Conservation (phyloP, 2,888 invertebrate species). For the Hanleya hanleyi region DNA sequence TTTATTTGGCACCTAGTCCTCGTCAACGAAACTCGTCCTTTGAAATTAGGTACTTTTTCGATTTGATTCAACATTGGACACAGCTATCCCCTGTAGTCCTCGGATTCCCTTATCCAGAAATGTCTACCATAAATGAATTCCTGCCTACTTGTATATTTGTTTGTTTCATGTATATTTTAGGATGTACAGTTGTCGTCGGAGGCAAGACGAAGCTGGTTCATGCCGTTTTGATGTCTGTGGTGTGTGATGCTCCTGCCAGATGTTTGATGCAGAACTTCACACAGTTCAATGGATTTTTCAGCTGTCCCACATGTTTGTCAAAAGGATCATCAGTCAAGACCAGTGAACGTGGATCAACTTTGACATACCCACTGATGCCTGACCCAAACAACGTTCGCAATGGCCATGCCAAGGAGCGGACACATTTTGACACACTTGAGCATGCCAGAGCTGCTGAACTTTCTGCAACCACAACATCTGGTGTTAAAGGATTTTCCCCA, state of each 20-base stretch:
- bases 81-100: too few species aligned
- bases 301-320: conserved; percentile 12
- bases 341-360: not conserved
- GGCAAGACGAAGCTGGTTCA: too few species aligned
- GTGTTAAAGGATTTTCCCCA: conserved; percentile 17
- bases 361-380: not conserved
- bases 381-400: not conserved
- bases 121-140: too few species aligned
- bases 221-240: not conserved
- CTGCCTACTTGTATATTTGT: not conserved
- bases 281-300: too few species aligned
- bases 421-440: not conserved
- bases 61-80: too few species aligned
- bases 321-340: not conserved
- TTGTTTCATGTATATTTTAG: not conserved
- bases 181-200: too few species aligned
- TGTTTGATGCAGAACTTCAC: not conserved
- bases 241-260: conserved; percentile 16
- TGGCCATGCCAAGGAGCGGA: not conserved
- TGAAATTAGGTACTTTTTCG: too few species aligned
- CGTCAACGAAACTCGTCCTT: too few species aligned
- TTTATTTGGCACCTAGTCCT: too few species aligned
- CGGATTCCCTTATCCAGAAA: too few species aligned
- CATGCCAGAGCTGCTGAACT: not conserved
- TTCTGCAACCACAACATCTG: not conserved